Percentiles rank a stretch among this genome's conserved stretches.
phyloP scores from a whole-genome alignment of 1,140 invertebrate genomes.

The Bacillus rossius region DNA sequence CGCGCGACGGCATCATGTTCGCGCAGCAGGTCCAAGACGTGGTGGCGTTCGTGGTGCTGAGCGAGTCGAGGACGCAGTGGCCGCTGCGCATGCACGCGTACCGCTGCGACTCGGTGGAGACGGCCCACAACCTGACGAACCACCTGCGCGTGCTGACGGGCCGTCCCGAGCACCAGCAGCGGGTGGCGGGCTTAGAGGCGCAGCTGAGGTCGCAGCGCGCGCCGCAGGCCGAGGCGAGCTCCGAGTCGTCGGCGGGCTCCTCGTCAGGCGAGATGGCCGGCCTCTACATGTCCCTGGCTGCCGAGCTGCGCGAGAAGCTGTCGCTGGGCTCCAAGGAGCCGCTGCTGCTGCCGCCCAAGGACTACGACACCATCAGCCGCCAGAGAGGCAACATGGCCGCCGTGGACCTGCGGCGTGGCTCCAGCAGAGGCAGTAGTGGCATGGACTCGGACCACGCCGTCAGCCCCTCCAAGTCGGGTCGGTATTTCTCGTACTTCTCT shows the following conservation, averaged over 20 bases:
- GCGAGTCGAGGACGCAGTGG: slow-evolving; percentile 85
- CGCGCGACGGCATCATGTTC: slow-evolving; percentile 87
- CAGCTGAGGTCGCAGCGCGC: slow-evolving; percentile 47
- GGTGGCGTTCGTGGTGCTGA: slow-evolving; percentile 84
- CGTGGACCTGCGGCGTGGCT: slow-evolving; percentile 61
- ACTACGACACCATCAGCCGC: slow-evolving; percentile 86
- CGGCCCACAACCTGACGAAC: slow-evolving; percentile 74
- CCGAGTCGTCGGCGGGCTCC: slow-evolving; percentile 55
- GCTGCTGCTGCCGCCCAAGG: slow-evolving; percentile 81
- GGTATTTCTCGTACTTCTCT: too few relatives aligned
- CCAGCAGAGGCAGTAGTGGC: slow-evolving; percentile 52
- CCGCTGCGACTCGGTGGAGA: slow-evolving; percentile 90
- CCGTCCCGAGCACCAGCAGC: slow-evolving; percentile 80
- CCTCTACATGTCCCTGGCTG: slow-evolving; percentile 86
- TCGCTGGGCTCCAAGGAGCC: slow-evolving; percentile 43
- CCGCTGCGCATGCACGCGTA: slow-evolving; percentile 92
- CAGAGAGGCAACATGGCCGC: slow-evolving; percentile 77
- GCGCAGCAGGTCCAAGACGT: slow-evolving; percentile 83
- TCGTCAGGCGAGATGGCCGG: slow-evolving; percentile 51
- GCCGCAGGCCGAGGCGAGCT: slow-evolving; percentile 42
- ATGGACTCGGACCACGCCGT: slow-evolving; percentile 86
- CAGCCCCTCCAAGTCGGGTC: slow-evolving; percentile 45
- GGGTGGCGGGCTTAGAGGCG: slow-evolving; percentile 72
- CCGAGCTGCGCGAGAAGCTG: slow-evolving; percentile 83
- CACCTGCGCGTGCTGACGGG: slow-evolving; percentile 80